Conservation (phyloP, 2,113 vertebrate genomes). For the Ranitomeya imitator region DNA sequence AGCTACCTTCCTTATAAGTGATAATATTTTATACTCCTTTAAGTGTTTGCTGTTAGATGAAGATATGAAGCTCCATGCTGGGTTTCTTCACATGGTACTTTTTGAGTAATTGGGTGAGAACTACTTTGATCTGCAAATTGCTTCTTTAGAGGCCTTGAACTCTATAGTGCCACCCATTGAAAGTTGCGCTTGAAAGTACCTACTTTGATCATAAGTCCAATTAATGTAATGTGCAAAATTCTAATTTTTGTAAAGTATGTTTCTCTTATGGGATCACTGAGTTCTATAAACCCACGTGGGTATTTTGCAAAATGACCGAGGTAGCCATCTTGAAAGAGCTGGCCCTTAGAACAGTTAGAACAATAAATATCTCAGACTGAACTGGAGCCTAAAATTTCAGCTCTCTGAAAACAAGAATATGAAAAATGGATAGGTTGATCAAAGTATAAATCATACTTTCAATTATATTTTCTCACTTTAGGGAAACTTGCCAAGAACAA, state of each 20-base stretch:
- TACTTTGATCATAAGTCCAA: background rate
- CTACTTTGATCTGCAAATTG: background rate
- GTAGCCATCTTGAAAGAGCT: constrained; percentile 29
- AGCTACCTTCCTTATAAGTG: background rate
- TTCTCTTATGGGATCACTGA: background rate
- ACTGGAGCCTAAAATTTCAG: background rate
- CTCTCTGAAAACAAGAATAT: constrained; percentile 27
- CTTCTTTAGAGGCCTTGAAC: no score
- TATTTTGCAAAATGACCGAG: background rate
- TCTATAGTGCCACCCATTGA: no score
- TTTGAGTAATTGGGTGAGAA: background rate
- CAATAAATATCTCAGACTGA: constrained; percentile 11
- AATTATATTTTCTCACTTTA: constrained; percentile 45
- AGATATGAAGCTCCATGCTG: background rate
- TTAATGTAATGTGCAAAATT: background rate
- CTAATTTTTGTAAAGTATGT: background rate
- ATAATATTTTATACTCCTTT: background rate
- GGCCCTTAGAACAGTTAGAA: background rate
- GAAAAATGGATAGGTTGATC: constrained; percentile 33
- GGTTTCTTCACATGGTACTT: background rate
- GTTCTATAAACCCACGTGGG: background rate
- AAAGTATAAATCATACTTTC: constrained; percentile 43
- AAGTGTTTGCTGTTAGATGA: background rate
- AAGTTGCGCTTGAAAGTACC: no score
- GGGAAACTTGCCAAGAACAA: constrained; percentile 46